These are phyloP conservation scores for Apeira syringaria DNA, from an alignment of 2,888 invertebrate species.

Conservation along the genomic window DNA sequence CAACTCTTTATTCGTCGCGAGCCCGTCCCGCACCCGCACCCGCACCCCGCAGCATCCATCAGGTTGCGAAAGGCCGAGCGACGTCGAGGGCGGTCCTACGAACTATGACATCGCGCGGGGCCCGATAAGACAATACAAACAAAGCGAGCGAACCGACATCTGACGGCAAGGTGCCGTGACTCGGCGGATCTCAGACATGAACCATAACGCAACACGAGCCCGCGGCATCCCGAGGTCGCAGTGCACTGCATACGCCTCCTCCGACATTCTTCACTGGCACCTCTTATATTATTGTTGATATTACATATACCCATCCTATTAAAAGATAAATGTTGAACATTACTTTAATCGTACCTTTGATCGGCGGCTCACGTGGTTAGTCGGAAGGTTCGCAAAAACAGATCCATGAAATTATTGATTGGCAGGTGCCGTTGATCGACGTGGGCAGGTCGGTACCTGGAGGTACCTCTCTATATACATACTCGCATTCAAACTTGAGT, in stretches of 20 bases:
- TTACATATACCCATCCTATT: slow-evolving; percentile 21
- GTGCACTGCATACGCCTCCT: slow-evolving; percentile 38
- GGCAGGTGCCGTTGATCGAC: slow-evolving; percentile 15
- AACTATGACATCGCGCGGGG: slow-evolving; percentile 68
- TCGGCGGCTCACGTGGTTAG: slow-evolving; percentile 20
- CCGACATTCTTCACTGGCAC: slow-evolving; percentile 20
- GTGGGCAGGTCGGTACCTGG: slow-evolving; percentile 1
- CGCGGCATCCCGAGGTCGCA: too few species aligned
- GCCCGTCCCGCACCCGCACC: not conserved
- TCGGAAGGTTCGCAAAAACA: slow-evolving; percentile 25
- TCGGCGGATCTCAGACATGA: slow-evolving; percentile 61
- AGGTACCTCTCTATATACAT: too few species aligned
- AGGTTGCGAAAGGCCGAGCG: slow-evolving; percentile 59
- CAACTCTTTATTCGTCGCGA: slow-evolving; percentile 33
- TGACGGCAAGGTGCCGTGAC: slow-evolving; percentile 56
- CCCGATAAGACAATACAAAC: slow-evolving; percentile 67
- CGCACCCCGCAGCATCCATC: slow-evolving; percentile 42
- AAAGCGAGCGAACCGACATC: slow-evolving; percentile 72
- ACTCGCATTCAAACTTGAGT: too few species aligned
- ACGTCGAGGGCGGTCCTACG: slow-evolving; percentile 61
- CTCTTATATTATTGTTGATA: slow-evolving; percentile 26
- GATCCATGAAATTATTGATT: slow-evolving; percentile 33
- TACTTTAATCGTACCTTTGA: slow-evolving; percentile 22
- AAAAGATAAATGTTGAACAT: slow-evolving; percentile 27
- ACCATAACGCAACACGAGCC: slow-evolving; percentile 61